Evolutionary conservation across 2,797 vertebrate species (phyloP).

Genomic region (Gastrophryne carolinensis): DNA sequence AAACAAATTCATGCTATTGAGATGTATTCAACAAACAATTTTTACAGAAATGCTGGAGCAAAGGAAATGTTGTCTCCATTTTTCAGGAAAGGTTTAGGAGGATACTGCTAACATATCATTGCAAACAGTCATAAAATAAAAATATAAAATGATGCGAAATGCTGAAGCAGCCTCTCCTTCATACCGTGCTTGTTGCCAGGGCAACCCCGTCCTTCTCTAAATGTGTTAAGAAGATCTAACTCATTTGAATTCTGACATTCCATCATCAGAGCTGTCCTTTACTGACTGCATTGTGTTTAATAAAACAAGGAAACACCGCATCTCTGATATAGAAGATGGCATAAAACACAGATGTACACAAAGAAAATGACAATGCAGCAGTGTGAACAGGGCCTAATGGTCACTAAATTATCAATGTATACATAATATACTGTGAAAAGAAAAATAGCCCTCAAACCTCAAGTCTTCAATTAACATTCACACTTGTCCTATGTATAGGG

Average conservation of each 20-base stretch:
- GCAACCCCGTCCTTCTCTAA: conserved; percentile 63
- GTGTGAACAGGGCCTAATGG: too few relatives aligned
- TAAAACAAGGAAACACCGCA: background rate
- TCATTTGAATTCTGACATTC: conserved; percentile 62
- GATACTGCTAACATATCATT: background rate
- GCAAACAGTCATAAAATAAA: conserved; percentile 1
- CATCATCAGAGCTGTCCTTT: conserved; percentile 40
- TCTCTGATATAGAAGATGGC: background rate
- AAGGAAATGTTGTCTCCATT: too few relatives aligned
- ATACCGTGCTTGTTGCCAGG: conserved; percentile 66
- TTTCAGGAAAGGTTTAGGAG: background rate
- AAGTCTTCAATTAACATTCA: too few relatives aligned
- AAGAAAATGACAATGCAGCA: too few relatives aligned
- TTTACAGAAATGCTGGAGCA: too few relatives aligned
- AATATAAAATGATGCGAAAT: conserved; percentile 5
- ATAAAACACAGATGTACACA: background rate
- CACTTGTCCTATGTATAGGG: too few relatives aligned
- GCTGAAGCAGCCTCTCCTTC: background rate
- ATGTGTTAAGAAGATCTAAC: conserved; percentile 56
- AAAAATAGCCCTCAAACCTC: too few relatives aligned
- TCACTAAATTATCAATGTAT: too few relatives aligned
- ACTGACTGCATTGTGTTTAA: conserved; percentile 30
- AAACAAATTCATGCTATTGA: too few relatives aligned
- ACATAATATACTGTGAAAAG: too few relatives aligned
- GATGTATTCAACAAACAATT: too few relatives aligned